A percentile compares a stretch with the other conserved stretches of the same genome.
Evolutionary conservation across 2,113 vertebrate genomes (phyloP).

Genomic region (Chaetops frenatus): DNA sequence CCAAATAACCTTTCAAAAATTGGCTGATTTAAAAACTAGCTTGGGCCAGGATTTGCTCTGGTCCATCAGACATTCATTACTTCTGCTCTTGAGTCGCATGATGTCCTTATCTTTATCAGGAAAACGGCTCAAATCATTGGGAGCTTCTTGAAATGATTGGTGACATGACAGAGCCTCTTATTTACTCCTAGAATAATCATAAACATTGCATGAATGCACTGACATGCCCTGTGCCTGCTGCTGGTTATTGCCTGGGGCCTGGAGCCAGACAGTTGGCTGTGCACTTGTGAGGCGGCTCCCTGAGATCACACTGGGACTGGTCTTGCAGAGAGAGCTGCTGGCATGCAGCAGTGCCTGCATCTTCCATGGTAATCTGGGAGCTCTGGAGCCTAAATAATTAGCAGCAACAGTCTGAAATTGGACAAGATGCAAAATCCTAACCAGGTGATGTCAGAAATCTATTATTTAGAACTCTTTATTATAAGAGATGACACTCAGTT

Average conservation of each 20-base stretch:
- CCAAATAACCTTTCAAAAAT: slow-evolving; percentile 21
- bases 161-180: not conserved
- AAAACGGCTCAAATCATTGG: not conserved
- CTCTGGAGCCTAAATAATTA: not conserved
- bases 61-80: not conserved
- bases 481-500: not conserved
- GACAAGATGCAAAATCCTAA: not conserved
- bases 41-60: slow-evolving; percentile 1
- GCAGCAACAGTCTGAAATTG: not conserved
- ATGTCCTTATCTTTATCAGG: not conserved
- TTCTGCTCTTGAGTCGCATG: not conserved
- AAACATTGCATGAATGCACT: not conserved
- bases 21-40: not conserved
- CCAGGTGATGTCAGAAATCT: not conserved
- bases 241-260: not conserved
- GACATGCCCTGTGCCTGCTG: not conserved
- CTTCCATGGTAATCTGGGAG: not conserved
- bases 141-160: not conserved
- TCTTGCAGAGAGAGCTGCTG: not conserved
- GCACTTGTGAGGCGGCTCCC: accelerated
- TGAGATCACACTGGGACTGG: not conserved
- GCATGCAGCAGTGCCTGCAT: not conserved
- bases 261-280: not conserved
- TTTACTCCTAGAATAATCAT: not conserved
- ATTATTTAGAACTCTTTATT: not conserved